A percentile compares a stretch with the other conserved stretches of the same genome.
Conservation (phyloP, 2,888 invertebrate species). For the Drosophila mulleri region DNA sequence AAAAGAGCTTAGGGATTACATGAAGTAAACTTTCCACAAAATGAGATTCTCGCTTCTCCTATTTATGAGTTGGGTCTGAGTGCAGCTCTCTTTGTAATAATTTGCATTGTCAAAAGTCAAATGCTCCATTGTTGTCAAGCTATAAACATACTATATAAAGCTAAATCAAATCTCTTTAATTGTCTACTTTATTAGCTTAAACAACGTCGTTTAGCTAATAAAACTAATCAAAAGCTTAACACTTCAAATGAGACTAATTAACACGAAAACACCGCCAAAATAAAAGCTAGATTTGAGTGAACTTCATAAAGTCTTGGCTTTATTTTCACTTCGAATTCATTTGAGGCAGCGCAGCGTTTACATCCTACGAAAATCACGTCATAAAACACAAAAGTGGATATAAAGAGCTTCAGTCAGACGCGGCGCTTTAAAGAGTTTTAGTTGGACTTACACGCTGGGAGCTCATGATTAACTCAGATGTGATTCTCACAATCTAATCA, state of each 20-base stretch:
- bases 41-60: neutral
- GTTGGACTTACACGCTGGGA: conserved; percentile 10
- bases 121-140: neutral
- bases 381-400: conserved; percentile 2
- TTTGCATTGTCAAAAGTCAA: neutral
- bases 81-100: neutral
- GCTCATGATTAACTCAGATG: conserved; percentile 34
- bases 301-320: neutral
- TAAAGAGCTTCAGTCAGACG: neutral
- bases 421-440: conserved; percentile 11
- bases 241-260: neutral
- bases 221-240: neutral
- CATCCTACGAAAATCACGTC: neutral
- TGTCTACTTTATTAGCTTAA: neutral
- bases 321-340: neutral
- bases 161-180: neutral
- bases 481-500: conserved; percentile 33
- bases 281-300: neutral
- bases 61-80: neutral
- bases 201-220: neutral
- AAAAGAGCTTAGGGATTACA: too few species aligned
- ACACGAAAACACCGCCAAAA: neutral
- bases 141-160: neutral
- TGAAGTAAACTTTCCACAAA: too few species aligned
- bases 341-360: neutral